Evolutionary conservation across 2,888 invertebrate species (phyloP), one percentile per base, ranked within the genome.

Genomic region (Hecatera dysodea): DNA sequence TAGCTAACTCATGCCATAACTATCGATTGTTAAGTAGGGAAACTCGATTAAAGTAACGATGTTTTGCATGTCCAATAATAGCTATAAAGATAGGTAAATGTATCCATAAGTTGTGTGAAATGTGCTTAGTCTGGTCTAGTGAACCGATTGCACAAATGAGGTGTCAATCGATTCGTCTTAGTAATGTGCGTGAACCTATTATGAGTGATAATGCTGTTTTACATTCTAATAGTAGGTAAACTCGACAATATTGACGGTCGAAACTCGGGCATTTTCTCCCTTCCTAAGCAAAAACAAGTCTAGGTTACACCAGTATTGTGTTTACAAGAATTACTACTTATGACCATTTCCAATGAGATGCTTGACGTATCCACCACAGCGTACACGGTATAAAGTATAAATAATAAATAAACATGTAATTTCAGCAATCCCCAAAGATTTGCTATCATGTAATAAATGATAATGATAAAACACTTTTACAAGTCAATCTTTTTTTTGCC

Each of bases 121-220:
- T 44, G 19, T 12, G 4, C 7, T 44, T 29, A 15, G 29, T 9
- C 53, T 42, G 75, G 8, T 56, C 61, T 61, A 76, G 50, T 69
- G 61, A 69, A 50, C 50, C 15, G 36, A 57, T 74, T 74, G 27
- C 39, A 27, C 55, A 44, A 75, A 73, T 75, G 48, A 67, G 46
- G 15, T 76, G 59, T 61, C 77, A 61, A 74, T 77, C 77, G 77
- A 74, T 74, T 74, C 50, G 73, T 46, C 15, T 76, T 50, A 56
- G 73, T 12, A 67, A 36, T 50, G 61, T 50, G 19, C 73, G 70
- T 76, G 70, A 60, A 48, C 19, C 36, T 52, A 67, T 67, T 57
- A 67, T 11, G 3, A 8, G n/a, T 17, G 50, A 0, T 67, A 75
- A 75, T 67, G 56, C 50, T 24, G 48, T 53, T 74, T 42, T 17